Evolutionary conservation across 2,113 vertebrate species (phyloP).

Genomic region (Cynopterus brachyotis): DNA sequence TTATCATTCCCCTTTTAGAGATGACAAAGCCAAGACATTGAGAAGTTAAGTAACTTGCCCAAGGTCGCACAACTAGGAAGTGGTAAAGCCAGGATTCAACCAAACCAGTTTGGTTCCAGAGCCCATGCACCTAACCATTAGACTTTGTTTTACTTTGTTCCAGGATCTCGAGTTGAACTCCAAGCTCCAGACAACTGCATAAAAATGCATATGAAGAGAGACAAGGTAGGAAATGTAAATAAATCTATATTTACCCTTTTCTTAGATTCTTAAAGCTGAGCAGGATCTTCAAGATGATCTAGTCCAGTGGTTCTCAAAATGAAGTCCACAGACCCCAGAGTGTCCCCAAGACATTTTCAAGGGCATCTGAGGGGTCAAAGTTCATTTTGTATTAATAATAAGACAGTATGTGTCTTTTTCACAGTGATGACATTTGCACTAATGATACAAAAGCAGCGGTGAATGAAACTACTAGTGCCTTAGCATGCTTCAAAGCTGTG

Average conservation of each 20-base stretch:
- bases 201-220: background rate
- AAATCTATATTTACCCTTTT: background rate
- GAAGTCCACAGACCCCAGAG: background rate
- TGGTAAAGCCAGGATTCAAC: background rate
- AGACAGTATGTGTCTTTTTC: background rate
- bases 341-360: background rate
- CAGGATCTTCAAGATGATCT: background rate
- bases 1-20: background rate
- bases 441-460: background rate
- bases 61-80: background rate
- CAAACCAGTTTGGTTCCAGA: background rate
- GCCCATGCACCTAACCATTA: background rate
- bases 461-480: background rate
- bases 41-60: background rate
- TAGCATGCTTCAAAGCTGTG: background rate
- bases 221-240: background rate
- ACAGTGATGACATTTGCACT: background rate
- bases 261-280: background rate
- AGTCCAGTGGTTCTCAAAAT: background rate
- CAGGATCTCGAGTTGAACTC: background rate
- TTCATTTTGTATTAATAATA: background rate
- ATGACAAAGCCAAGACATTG: background rate
- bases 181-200: background rate
- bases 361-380: background rate
- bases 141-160: background rate